Base-by-base conservation (phyloP, 1,140 invertebrate genomes). In the Cydia strobilella region DNA sequence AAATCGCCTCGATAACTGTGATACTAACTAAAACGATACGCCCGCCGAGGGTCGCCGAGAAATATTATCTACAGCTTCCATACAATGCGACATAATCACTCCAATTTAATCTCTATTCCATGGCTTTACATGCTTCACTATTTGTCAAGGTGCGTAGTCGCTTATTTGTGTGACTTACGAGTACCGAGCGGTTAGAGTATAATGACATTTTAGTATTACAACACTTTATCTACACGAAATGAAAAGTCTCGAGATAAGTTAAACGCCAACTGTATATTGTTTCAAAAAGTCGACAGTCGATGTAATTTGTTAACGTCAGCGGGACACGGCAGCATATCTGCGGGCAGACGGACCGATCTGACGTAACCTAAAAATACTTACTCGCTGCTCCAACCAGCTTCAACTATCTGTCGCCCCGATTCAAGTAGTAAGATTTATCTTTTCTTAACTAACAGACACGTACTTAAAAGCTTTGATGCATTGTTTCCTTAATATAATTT, bases 191-290 rank as follows among this genome's bases (percentile, higher is more conserved):
- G 75, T 82, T 78, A 72, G 81, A 87, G 83, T 86, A 86, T 92
- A 91, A 92, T 92, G 89, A 91, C 88, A 90, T 91, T 92, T 92
- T 91, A 92, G 90, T 90, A 88, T 87, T 91, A 91, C 87, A 90
- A 90, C 89, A 82, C 87, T 87, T 90, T 92, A 92, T 92, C 89
- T 90, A 86, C 82, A 84, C 84, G 84, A 84, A 86, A 90, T 87
- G 88, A 91, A 90, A 90, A 91, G 82, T 89, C 78, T 78, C 76
- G 76, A 92, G 90, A 91, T 92, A 92, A 91, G 84, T 87, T 90
- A 90, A 91, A 91, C 90, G 88, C 84, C 86, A 88, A 89, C 85
- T 84, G 86, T 90, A 91, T 91, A 92, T 92, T 92, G 90, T 91
- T 91, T 92, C 88, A 89, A 81, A 86, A 86, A 87, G 84, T 85